Base-by-base conservation (phyloP, 2,113 vertebrate species). In the Nansenia antarctica region DNA sequence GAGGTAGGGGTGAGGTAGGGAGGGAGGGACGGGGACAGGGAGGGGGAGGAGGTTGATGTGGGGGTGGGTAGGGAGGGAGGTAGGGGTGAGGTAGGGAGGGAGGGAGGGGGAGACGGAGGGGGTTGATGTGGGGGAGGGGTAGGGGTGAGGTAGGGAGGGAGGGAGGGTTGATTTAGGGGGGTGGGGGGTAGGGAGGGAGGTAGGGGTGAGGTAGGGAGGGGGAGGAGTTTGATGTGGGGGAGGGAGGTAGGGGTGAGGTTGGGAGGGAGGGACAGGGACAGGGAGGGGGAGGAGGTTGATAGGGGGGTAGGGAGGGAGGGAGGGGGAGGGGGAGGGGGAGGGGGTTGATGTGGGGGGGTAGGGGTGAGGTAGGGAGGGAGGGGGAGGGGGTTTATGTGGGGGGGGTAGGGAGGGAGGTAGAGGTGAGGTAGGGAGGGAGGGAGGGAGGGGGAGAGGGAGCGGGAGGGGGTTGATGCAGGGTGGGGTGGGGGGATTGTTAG, bases 191-290 rank as follows among this genome's bases (percentile, higher is more conserved):
- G n/a, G 29, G 24, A 12, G 27, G 30, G 9, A 54, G 52, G 29
- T 18, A 57, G 60, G n/a, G 0, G 67, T n/a, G 53, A 42, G 20
- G 52, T n/a, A n/a, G n/a, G n/a, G 14, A 5, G 34, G 18, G 11
- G 47, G 54, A 12, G 18, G 54, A 32, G 27, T 9, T 26, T 9
- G 11, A 9, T 26, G 11, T 14, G 27, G 69, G 55, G 49, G 52
- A n/a, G n/a, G n/a, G n/a, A n/a, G 34, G 35, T 67, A 65, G 65
- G 67, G 60, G 27, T 45, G 29, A 26, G 30, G 45, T 18, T 8
- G 24, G 20, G 59, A 29, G 24, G 65, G 61, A 60, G 65, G 76
- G 68, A 76, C n/a, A 72, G 74, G 75, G 52, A 31, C 76, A 78
- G 37, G 66, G 53, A 67, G 68, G 65, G 35, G 63, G n/a, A n/a